Evolutionary conservation across 2,797 vertebrate species (phyloP), one percentile per base, ranked within the genome.

Genomic region (Argyrosomus regius): DNA sequence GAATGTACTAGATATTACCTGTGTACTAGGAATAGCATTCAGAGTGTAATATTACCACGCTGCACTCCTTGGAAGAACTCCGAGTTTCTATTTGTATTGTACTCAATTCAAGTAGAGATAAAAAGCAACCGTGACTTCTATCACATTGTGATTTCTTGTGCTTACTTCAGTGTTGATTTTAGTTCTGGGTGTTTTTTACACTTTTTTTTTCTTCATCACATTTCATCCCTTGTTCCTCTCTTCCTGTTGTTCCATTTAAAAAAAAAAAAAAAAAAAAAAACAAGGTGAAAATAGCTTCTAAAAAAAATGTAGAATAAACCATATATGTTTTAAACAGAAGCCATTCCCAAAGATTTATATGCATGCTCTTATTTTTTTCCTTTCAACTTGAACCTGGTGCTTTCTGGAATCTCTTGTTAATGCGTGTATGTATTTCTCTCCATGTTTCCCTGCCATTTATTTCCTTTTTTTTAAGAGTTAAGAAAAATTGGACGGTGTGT

Each of bases 281-380:
- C 70, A 88, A 89, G 91, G 75, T 91, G 85, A 92, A 93, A 89
- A 89, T 89, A 90, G 90, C 87, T 90, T 88, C 88, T 90, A 72
- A 86, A 92, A 92, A 41, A 79, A 89, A 90, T 90, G 80, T 93
- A 95, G 93, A 95, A 94, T 95, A 94, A 95, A 95, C 89, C 87
- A 88, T 91, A 89, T 92, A 92, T 89, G 88, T 92, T 92, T 92
- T 85, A 77, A 91, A 94, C 60, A 86, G 88, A 94, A 87, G 91
- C 83, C 84, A 93, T 90, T 90, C 76, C 93, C 92, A 93, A 93
- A 95, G 88, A 94, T 81, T 81, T 94, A 91, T 94, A 91, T 91
- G 93, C 95, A 95, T 96, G 95, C 93, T 91, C 83, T 92, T 90
- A n/a, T 60, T 88, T 78, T 67, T 83, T 87, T 85, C 54, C 79